Conservation (phyloP, 2,113 vertebrate species). For the Thalassarche chlororhynchos region DNA sequence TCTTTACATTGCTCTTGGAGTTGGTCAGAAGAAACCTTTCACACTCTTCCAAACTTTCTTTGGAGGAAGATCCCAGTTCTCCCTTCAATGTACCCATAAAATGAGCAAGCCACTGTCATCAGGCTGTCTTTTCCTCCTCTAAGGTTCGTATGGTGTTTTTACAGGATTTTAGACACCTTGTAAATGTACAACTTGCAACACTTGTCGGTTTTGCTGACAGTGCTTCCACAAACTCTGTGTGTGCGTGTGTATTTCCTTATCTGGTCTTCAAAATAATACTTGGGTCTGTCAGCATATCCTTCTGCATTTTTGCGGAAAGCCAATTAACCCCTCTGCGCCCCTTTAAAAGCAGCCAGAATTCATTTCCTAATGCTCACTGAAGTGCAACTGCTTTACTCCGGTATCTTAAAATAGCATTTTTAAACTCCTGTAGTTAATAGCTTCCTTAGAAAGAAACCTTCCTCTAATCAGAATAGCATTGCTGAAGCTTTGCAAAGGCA, state of each 20-base stretch:
- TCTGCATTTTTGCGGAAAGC: background rate
- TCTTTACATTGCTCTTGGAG: background rate
- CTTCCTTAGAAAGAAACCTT: slow-evolving; percentile 15
- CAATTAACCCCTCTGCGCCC: background rate
- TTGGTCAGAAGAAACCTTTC: background rate
- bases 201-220: background rate
- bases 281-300: background rate
- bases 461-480: slow-evolving; percentile 5
- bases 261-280: background rate
- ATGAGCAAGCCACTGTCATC: background rate
- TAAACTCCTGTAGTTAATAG: background rate
- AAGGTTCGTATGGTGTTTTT: background rate
- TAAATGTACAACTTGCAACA: background rate
- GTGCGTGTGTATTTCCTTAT: background rate
- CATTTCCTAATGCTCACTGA: background rate
- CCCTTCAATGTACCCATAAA: background rate
- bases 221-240: background rate
- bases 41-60: background rate
- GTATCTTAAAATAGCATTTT: slow-evolving; percentile 28
- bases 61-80: background rate
- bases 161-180: background rate
- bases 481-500: background rate
- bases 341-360: background rate
- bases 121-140: background rate
- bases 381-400: background rate